These are phyloP conservation scores for Alaudala cheleensis DNA, from an alignment of 2,113 vertebrate genomes.

Conservation along the genomic window DNA sequence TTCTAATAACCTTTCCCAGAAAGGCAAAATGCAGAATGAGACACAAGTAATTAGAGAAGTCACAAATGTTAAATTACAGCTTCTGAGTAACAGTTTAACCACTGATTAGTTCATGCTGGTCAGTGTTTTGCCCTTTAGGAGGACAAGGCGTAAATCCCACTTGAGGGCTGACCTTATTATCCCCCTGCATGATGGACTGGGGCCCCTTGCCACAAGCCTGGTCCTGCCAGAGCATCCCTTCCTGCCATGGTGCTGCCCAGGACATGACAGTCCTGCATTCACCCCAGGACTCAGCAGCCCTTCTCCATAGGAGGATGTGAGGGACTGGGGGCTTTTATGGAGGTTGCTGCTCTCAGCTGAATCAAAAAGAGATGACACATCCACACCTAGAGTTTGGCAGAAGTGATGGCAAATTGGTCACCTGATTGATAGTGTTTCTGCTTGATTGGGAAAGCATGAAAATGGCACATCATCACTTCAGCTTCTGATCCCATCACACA, in stretches of 20 bases:
- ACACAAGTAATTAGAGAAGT: not conserved
- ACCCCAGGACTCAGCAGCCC: not conserved
- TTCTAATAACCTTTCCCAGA: slow-evolving; percentile 28
- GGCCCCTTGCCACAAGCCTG: not conserved
- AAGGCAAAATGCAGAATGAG: not conserved
- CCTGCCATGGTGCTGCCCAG: not conserved
- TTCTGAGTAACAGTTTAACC: slow-evolving; percentile 2
- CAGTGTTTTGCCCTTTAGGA: not conserved
- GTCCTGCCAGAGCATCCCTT: not conserved
- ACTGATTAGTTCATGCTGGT: not conserved
- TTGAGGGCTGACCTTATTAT: not conserved
- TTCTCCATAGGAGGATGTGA: not conserved
- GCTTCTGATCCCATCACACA: not conserved
- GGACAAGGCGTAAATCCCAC: not conserved
- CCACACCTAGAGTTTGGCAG: not conserved
- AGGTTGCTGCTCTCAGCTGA: not conserved
- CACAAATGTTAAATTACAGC: not conserved
- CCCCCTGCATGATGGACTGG: not conserved
- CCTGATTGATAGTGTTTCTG: not conserved
- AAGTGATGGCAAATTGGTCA: not conserved
- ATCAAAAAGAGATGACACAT: not conserved
- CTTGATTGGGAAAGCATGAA: not conserved
- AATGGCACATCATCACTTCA: not conserved
- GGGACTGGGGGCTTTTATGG: accelerated
- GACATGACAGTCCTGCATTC: accelerated